A percentile compares a stretch with the other conserved stretches of the same genome.
phyloP scores from a whole-genome alignment of 1,140 invertebrate genomes.

The Homalodisca vitripennis region DNA sequence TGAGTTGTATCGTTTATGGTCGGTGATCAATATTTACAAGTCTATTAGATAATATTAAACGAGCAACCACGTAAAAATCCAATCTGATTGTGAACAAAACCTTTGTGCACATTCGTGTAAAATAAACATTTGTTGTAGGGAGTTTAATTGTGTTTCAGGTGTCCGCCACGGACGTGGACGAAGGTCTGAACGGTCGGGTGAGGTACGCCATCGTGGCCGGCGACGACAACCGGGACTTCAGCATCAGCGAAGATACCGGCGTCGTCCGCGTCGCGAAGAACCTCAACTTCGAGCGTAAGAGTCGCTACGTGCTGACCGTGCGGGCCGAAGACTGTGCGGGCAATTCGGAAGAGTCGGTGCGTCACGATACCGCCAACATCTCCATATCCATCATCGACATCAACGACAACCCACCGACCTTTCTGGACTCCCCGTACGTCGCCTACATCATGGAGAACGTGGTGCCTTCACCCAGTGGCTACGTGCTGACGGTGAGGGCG shows the following conservation, averaged over 20 bases:
- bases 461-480: constrained; percentile 71
- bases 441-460: constrained; percentile 92
- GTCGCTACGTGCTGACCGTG: constrained; percentile 77
- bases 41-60: too few species aligned
- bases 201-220: constrained; percentile 86
- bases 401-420: constrained; percentile 93
- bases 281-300: constrained; percentile 87
- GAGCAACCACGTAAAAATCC: too few species aligned
- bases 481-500: constrained; percentile 77
- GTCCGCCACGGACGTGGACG: constrained; percentile 89
- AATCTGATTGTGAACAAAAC: too few species aligned
- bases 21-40: too few species aligned
- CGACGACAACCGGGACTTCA: constrained; percentile 87
- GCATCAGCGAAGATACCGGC: constrained; percentile 86
- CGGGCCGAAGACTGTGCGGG: constrained; percentile 85
- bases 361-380: constrained; percentile 68
- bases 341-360: constrained; percentile 54
- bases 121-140: too few species aligned
- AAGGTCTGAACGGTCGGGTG: constrained; percentile 82
- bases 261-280: constrained; percentile 86
- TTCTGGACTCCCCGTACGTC: constrained; percentile 86
- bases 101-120: too few species aligned
- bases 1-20: too few species aligned
- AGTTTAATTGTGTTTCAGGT: constrained; percentile 67
- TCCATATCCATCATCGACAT: constrained; percentile 76